A percentile compares a stretch with the other conserved stretches of the same genome.
phyloP scores from a whole-genome alignment of 1,140 invertebrate genomes.

The Anastrepha obliqua region DNA sequence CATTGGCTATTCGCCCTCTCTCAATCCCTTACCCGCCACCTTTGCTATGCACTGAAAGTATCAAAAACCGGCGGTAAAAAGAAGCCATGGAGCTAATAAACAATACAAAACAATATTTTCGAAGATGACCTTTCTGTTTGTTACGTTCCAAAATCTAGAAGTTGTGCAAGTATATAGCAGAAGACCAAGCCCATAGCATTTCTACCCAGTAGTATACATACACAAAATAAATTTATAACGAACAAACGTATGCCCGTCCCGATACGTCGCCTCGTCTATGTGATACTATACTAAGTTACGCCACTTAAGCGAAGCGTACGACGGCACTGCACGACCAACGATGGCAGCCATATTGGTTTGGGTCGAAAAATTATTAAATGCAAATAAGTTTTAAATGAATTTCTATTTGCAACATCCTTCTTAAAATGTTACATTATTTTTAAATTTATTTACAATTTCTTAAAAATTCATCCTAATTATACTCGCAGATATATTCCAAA shows the following conservation, averaged over 20 bases:
- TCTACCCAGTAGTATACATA: neutral
- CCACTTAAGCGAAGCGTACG: neutral
- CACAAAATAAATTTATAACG: slow-evolving; percentile 4
- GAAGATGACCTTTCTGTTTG: neutral
- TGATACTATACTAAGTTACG: neutral
- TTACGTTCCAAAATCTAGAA: neutral
- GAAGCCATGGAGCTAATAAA: too few relatives aligned
- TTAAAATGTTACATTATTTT: too few relatives aligned
- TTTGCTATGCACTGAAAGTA: too few relatives aligned
- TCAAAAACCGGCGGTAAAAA: too few relatives aligned
- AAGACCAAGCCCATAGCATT: slow-evolving; percentile 1
- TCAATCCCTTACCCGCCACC: too few relatives aligned
- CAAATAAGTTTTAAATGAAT: neutral
- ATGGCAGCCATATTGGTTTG: slow-evolving; percentile 40
- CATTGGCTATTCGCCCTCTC: too few relatives aligned
- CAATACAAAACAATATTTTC: neutral
- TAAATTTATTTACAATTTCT: too few relatives aligned
- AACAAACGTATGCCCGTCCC: slow-evolving; percentile 12
- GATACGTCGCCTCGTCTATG: neutral
- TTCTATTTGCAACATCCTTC: too few relatives aligned
- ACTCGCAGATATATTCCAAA: too few relatives aligned
- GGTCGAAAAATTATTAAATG: slow-evolving; percentile 26
- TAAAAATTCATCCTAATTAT: too few relatives aligned
- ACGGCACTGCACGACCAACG: neutral
- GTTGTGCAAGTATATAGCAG: neutral